Base-by-base conservation (phyloP, 1,140 invertebrate species). In the Nephila pilipes region DNA sequence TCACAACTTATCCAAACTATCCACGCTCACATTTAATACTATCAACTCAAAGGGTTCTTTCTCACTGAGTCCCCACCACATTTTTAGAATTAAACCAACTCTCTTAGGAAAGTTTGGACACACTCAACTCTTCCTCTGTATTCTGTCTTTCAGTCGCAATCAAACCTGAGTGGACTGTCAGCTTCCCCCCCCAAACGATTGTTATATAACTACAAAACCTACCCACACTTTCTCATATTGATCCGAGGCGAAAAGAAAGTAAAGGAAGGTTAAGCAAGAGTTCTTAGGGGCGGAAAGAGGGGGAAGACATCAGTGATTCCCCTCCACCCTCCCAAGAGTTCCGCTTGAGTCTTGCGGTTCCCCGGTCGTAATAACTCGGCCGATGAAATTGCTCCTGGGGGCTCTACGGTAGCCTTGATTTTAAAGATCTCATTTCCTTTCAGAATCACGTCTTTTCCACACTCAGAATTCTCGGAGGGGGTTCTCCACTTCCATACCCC, bases 371-470 rank as follows among this genome's bases (percentile, higher is more conserved):
- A 93, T 93, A 93, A 93, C 92, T 81, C 29, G 92, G 29, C 79
- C 81, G 36, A 69, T 87, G 85, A 88, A 93, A 93, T 93, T 87
- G 85, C 85, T 87, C 92, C 92, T 88, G 85, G 85, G 65, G 58
- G 79, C 36, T 81, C 79, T 20, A 36, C 22, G 89, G 79, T 36
- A 57, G 25, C 55, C 63, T 36, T 93, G 85, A 87, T 87, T 93
- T 93, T 93, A 87, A 93, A 93, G 92, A 88, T 88, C 92, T 93
- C 92, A 93, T 93, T 93, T 93, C 92, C 92, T 93, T 93, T 93
- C 85, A 88, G 92, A 87, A 88, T 87, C 92, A 93, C 92, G 92
- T 93, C 92, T 80, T 92, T 91, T 85, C 32, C 58, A 85, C 90
- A 69, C 81, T 36, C 29, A 32, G 38, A 36, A 54, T 57, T 83